These are phyloP conservation scores for Chromis chromis DNA, from an alignment of 2,797 vertebrate species.

Conservation along the genomic window DNA sequence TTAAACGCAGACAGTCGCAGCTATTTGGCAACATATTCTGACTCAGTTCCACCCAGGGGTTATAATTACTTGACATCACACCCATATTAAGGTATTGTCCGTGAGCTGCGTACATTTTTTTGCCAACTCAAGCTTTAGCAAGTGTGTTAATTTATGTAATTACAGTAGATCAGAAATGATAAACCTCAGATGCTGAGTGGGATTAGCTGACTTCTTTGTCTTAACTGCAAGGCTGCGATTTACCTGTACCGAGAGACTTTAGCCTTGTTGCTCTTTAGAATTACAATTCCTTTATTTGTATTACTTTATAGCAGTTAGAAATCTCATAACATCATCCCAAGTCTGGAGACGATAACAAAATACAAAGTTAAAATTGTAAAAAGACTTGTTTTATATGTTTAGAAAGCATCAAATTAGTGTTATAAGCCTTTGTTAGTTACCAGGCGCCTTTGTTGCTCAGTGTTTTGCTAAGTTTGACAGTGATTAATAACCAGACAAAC, in stretches of 20 bases:
- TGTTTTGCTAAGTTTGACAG: neutral
- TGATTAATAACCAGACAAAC: slow-evolving; percentile 10
- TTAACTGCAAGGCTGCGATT: slow-evolving; percentile 15
- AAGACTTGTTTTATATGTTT: slow-evolving; percentile 3
- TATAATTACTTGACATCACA: slow-evolving; percentile 18
- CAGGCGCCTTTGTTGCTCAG: neutral
- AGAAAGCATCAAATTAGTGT: neutral
- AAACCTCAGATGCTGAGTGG: neutral
- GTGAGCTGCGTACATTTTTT: neutral
- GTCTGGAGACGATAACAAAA: neutral
- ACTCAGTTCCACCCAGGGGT: slow-evolving; percentile 14
- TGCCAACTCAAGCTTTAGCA: neutral
- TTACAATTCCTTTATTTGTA: neutral
- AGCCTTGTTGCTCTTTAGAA: neutral
- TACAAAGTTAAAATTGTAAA: neutral
- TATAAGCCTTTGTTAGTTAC: neutral
- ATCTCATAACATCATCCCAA: neutral
- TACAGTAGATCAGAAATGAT: slow-evolving; percentile 33
- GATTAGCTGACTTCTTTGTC: slow-evolving; percentile 6
- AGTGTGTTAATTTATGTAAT: slow-evolving; percentile 22
- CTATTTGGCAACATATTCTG: neutral
- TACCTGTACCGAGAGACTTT: slow-evolving; percentile 8
- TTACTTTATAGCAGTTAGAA: neutral
- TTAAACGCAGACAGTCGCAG: neutral
- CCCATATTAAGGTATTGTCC: neutral